A percentile compares a stretch with the other conserved stretches of the same genome.
Evolutionary conservation across 2,888 invertebrate genomes (phyloP).

Genomic region (Tenthredo livida): DNA sequence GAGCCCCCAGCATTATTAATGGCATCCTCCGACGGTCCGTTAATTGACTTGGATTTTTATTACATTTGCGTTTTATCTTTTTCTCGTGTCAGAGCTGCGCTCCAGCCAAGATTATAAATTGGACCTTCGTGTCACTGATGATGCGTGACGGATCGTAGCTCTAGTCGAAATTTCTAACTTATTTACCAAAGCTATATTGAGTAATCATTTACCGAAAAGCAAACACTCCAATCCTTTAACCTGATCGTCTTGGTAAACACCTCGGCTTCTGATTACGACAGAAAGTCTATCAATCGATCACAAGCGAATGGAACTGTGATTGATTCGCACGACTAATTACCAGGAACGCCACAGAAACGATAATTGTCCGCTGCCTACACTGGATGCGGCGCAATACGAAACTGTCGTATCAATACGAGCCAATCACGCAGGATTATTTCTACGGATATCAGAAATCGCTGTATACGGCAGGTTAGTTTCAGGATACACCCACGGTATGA

Average conservation of each 20-base stretch:
- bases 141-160: constrained; percentile 50
- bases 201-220: not conserved
- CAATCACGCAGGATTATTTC: constrained; percentile 46
- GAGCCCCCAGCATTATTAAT: constrained; percentile 70
- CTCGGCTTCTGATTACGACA: constrained; percentile 34
- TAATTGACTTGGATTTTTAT: constrained; percentile 74
- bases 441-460: constrained; percentile 42
- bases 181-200: not conserved
- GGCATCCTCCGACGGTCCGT: constrained; percentile 69
- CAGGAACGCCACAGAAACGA: constrained; percentile 12
- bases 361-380: constrained; percentile 35
- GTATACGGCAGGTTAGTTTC: not conserved
- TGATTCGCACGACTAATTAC: constrained; percentile 45
- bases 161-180: constrained; percentile 43
- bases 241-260: constrained; percentile 13
- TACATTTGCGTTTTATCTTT: constrained; percentile 64
- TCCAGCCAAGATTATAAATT: constrained; percentile 61
- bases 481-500: not conserved
- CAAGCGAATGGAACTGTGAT: constrained; percentile 36
- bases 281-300: constrained; percentile 40
- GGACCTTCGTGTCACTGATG: constrained; percentile 59
- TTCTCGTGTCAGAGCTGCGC: constrained; percentile 55
- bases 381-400: constrained; percentile 33
- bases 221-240: constrained; percentile 20
- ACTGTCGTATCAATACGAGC: constrained; percentile 34